Evolutionary conservation across 2,888 invertebrate genomes (phyloP).

Genomic region (Tridacna gigas): DNA sequence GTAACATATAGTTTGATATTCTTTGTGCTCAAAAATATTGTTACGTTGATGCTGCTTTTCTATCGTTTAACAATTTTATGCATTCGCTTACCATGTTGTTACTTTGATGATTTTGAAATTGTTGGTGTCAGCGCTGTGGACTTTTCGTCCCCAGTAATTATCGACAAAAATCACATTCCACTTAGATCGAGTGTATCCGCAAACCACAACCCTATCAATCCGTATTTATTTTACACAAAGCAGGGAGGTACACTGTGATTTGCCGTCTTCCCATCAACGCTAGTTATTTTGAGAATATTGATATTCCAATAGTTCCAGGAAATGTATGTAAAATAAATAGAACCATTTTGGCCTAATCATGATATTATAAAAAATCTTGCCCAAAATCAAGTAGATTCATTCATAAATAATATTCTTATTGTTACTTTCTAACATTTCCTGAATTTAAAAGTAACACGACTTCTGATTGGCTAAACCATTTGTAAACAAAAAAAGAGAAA

Average conservation of each 20-base stretch:
- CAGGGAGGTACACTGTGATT: neutral
- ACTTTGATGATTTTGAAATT: conserved; percentile 35
- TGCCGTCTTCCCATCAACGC: too few relatives aligned
- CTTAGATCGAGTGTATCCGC: conserved; percentile 9
- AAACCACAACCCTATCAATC: conserved; percentile 11
- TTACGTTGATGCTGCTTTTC: conserved; percentile 69
- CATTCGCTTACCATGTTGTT: conserved; percentile 58
- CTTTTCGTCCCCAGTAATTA: conserved; percentile 23
- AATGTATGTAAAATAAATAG: too few relatives aligned
- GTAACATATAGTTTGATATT: conserved; percentile 79
- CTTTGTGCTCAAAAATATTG: conserved; percentile 77
- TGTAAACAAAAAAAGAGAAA: too few relatives aligned
- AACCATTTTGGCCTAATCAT: too few relatives aligned
- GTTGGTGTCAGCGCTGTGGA: conserved; percentile 36
- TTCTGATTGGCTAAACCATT: too few relatives aligned
- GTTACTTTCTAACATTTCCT: too few relatives aligned
- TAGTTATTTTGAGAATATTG: too few relatives aligned
- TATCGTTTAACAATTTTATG: conserved; percentile 69
- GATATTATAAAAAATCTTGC: too few relatives aligned
- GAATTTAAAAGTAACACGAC: too few relatives aligned
- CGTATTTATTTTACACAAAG: conserved; percentile 20
- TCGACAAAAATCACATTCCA: conserved; percentile 8
- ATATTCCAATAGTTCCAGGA: too few relatives aligned
- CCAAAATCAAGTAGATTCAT: too few relatives aligned
- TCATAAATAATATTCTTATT: too few relatives aligned